Percentiles rank a stretch among this genome's conserved stretches.
phyloP scores from a whole-genome alignment of 2,797 vertebrate species.

The Podarcis lilfordi region DNA sequence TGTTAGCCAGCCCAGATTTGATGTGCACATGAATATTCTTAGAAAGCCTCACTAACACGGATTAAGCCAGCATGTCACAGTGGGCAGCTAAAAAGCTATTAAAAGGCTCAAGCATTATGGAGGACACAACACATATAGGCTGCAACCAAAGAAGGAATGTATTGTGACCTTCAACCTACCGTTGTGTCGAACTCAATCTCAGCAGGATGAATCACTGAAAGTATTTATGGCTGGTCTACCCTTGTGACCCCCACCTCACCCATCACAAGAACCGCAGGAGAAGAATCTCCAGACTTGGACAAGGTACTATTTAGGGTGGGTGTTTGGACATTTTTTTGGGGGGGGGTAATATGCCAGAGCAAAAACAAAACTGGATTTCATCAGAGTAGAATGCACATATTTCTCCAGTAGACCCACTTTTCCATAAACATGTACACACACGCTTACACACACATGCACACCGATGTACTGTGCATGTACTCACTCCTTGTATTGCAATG shows the following conservation, averaged over 20 bases:
- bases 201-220: not conserved
- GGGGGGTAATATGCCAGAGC: not conserved
- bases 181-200: not conserved
- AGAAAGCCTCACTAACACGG: constrained; percentile 48
- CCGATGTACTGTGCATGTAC: not conserved
- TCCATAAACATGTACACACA: not conserved
- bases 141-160: constrained; percentile 15
- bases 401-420: not conserved
- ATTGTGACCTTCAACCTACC: not conserved
- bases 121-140: constrained; percentile 40
- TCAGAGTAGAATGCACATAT: too few species aligned
- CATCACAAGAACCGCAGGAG: not conserved
- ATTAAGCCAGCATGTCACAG: constrained; percentile 55
- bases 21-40: constrained; percentile 38
- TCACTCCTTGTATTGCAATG: not conserved
- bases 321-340: not conserved
- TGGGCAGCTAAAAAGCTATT: constrained; percentile 57
- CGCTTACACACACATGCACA: not conserved
- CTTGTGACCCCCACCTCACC: not conserved
- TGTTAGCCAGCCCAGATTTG: constrained; percentile 52
- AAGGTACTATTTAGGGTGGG: not conserved
- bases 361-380: not conserved
- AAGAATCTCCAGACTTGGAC: not conserved
- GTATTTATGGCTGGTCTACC: not conserved
- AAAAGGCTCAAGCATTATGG: constrained; percentile 54